phyloP scores from a whole-genome alignment of 2,888 invertebrate species.

The Pristionchus exspectatus region DNA sequence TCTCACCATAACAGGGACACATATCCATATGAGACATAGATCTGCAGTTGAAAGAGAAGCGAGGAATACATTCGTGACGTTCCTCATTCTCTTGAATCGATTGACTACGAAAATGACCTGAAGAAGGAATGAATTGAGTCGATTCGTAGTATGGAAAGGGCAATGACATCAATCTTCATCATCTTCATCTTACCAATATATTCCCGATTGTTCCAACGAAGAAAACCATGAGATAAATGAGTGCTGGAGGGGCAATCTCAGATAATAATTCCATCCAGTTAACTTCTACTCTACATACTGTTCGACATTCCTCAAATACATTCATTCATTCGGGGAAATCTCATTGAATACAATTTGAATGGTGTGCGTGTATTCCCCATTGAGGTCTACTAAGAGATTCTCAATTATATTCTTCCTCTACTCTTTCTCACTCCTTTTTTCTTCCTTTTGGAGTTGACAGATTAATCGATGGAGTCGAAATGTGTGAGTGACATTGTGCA shows the following conservation, averaged over 20 bases:
- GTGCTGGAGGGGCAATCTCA: slow-evolving; percentile 71
- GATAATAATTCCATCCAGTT: slow-evolving; percentile 34
- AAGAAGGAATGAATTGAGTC: neutral
- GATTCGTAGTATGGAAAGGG: neutral
- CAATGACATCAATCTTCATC: neutral
- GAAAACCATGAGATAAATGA: slow-evolving; percentile 69
- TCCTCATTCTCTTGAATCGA: slow-evolving; percentile 78
- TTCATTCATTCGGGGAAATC: neutral
- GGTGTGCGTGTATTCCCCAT: neutral
- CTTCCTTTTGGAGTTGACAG: neutral
- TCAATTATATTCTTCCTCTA: neutral
- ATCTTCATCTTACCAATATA: slow-evolving; percentile 61
- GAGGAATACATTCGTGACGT: slow-evolving; percentile 85
- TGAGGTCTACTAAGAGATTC: neutral
- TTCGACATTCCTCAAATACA: neutral
- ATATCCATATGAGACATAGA: slow-evolving; percentile 85
- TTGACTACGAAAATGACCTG: slow-evolving; percentile 74
- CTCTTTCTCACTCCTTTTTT: neutral
- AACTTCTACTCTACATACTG: neutral
- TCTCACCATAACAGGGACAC: slow-evolving; percentile 84
- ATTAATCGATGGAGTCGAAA: slow-evolving; percentile 41
- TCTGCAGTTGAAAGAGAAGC: slow-evolving; percentile 86
- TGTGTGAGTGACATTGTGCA: slow-evolving; percentile 48
- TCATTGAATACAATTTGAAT: neutral
- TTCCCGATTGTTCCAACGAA: slow-evolving; percentile 72